Percentiles rank a stretch among this genome's conserved stretches.
Conservation (phyloP, 2,888 invertebrate genomes). For the Chloroclysta siterata region DNA sequence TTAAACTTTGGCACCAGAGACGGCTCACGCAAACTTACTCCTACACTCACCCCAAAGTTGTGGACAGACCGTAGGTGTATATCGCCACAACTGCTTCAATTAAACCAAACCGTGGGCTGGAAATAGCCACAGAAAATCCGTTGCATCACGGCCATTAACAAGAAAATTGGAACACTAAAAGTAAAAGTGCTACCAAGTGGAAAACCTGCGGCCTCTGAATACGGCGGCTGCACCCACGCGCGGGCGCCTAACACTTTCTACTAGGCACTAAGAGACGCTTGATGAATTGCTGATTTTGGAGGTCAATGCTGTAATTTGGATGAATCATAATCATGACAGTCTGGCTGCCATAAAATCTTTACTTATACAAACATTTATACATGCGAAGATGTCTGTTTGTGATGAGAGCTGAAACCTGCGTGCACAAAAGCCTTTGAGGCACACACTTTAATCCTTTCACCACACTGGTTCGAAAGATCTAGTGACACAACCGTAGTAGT, state of each 20-base stretch:
- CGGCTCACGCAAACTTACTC: not conserved
- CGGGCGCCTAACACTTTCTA: constrained; percentile 40
- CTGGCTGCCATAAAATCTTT: not conserved
- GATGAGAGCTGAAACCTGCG: not conserved
- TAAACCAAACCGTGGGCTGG: constrained; percentile 24
- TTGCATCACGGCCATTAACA: constrained; percentile 35
- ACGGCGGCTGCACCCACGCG: constrained; percentile 48
- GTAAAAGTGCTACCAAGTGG: constrained; percentile 69
- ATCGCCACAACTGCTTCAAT: constrained; percentile 8
- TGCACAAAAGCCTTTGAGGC: too few relatives aligned
- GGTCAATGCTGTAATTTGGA: constrained; percentile 41
- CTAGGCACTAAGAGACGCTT: constrained; percentile 28
- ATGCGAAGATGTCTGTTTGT: not conserved
- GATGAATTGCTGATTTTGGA: constrained; percentile 32
- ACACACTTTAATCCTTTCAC: too few relatives aligned
- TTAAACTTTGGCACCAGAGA: not conserved
- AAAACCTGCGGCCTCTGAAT: constrained; percentile 49
- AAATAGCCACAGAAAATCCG: constrained; percentile 22
- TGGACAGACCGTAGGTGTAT: constrained; percentile 5
- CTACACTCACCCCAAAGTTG: not conserved
- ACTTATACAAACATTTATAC: too few relatives aligned
- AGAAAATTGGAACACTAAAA: constrained; percentile 55
- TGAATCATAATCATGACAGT: constrained; percentile 34
- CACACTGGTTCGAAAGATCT: too few relatives aligned
- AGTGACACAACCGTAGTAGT: too few relatives aligned